Conservation (phyloP, 2,888 invertebrate species). For the Troglohyphantes excavatus region DNA sequence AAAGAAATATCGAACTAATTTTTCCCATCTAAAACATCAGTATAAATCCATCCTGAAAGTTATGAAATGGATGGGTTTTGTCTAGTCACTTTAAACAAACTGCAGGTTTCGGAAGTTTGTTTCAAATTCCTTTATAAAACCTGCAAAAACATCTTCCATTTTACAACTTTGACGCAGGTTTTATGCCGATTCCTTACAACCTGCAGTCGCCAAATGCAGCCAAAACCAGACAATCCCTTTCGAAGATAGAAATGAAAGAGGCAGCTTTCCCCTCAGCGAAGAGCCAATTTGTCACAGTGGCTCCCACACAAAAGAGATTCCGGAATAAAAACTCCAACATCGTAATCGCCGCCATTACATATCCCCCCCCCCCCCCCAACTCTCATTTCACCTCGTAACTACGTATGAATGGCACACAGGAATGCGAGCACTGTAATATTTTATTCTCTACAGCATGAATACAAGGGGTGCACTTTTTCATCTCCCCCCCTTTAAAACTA, state of each 20-base stretch:
- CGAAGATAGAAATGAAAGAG: constrained; percentile 44
- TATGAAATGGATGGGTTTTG: no score
- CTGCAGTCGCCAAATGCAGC: no score
- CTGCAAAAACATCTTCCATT: no score
- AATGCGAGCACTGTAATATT: constrained; percentile 63
- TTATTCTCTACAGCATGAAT: not conserved
- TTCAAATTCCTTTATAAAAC: no score
- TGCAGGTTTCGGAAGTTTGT: no score
- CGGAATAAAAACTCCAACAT: constrained; percentile 57
- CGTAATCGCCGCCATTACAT: constrained; percentile 71
- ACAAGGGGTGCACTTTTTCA: constrained; percentile 25
- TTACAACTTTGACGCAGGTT: no score
- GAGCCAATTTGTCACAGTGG: constrained; percentile 76
- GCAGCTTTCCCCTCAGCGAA: constrained; percentile 27
- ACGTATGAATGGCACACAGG: constrained; percentile 58
- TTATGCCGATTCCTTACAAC: no score
- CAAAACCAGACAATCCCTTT: constrained; percentile 28
- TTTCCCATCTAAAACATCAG: no score
- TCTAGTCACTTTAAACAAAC: no score
- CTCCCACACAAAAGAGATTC: constrained; percentile 53
- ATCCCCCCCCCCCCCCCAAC: constrained; percentile 7
- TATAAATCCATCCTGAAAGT: no score
- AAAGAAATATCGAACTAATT: no score
- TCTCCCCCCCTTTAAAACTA: constrained; percentile 16
- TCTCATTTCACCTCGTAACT: constrained; percentile 30